Evolutionary conservation across 2,888 invertebrate species (phyloP).

Genomic region (Gisinianus flammeolus): DNA sequence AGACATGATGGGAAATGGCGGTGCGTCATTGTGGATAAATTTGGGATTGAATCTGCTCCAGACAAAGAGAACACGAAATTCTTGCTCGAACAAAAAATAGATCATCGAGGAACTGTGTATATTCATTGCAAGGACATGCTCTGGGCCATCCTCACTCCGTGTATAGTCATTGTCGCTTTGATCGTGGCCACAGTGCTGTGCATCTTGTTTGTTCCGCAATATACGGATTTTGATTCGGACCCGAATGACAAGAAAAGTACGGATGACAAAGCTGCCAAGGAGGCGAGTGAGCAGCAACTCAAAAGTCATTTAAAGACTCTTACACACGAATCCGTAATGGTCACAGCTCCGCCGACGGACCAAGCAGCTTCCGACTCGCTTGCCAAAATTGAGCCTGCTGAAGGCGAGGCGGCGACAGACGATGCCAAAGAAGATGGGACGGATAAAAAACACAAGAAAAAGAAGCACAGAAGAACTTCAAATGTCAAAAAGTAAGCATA

Average conservation of each 20-base stretch:
- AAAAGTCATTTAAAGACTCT: too few relatives aligned
- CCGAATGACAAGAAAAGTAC: background rate
- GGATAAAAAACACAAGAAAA: background rate
- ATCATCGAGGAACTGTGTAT: background rate
- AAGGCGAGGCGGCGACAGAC: too few relatives aligned
- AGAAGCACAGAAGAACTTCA: background rate
- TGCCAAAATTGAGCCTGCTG: too few relatives aligned
- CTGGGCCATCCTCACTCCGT: background rate
- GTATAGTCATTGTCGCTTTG: background rate
- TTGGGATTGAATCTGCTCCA: slow-evolving; percentile 13
- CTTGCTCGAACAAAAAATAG: background rate
- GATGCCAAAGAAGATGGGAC: background rate
- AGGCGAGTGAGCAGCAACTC: background rate
- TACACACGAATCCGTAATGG: background rate
- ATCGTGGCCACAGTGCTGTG: background rate
- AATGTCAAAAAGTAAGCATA: background rate
- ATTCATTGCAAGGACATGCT: slow-evolving; percentile 23
- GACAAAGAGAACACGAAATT: background rate
- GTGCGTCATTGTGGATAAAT: slow-evolving; percentile 25
- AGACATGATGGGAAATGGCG: slow-evolving; percentile 27
- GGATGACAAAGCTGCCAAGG: background rate
- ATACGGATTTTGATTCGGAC: background rate
- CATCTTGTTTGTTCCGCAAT: slow-evolving; percentile 1
- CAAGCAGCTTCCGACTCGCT: background rate
- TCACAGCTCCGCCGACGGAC: background rate